Conservation (phyloP, 2,888 invertebrate genomes). For the Glyphotaelius pellucidus region DNA sequence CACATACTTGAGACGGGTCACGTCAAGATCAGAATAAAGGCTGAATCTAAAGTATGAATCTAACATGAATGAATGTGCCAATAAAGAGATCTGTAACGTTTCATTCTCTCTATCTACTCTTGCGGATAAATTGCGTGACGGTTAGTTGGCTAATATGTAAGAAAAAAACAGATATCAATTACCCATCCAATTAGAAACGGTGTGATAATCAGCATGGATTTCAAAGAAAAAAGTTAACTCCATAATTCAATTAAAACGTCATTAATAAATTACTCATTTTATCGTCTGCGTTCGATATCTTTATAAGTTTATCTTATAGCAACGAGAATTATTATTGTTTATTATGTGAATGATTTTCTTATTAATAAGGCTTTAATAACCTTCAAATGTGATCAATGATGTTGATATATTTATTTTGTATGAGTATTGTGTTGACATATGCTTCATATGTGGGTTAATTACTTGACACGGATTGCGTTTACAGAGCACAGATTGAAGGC, state of each 20-base stretch:
- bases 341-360: neutral
- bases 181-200: neutral
- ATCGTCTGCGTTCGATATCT: neutral
- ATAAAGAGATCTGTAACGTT: neutral
- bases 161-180: neutral
- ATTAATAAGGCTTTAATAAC: neutral
- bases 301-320: neutral
- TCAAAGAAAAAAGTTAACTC: neutral
- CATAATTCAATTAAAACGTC: neutral
- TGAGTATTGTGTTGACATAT: conserved; percentile 3
- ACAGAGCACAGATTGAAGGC: neutral
- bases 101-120: neutral
- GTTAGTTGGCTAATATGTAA: neutral
- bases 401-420: neutral
- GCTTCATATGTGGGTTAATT: conserved; percentile 19
- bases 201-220: neutral
- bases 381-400: neutral
- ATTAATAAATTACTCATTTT: neutral
- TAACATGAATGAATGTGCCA: no score
- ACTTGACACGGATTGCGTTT: neutral
- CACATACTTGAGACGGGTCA: no score
- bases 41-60: neutral
- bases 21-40: no score
- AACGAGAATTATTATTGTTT: neutral
- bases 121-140: neutral